A percentile compares a stretch with the other conserved stretches of the same genome.
phyloP scores from a whole-genome alignment of 1,140 invertebrate species.

The Zaprionus vittiger region DNA sequence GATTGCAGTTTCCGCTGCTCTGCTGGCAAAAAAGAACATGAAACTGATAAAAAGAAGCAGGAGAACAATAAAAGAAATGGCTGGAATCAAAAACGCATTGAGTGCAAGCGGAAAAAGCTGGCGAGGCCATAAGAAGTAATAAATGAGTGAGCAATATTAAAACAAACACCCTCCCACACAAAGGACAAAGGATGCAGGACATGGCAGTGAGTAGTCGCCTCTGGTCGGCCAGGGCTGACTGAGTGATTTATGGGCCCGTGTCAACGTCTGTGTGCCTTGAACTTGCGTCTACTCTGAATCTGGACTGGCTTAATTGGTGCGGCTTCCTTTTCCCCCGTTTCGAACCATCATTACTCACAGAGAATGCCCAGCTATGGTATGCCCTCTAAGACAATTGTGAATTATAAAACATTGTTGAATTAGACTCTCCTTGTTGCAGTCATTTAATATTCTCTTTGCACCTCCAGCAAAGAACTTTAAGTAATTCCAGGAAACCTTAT shows the following conservation, averaged over 20 bases:
- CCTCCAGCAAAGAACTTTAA: neutral
- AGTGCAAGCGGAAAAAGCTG: constrained; percentile 7
- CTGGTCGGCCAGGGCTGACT: constrained; percentile 35
- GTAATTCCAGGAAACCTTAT: neutral
- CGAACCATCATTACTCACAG: constrained; percentile 46
- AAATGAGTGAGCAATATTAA: constrained; percentile 39
- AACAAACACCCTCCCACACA: constrained; percentile 17
- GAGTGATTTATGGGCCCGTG: constrained; percentile 68
- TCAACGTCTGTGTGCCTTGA: constrained; percentile 62
- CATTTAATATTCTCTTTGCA: neutral
- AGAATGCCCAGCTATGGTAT: constrained; percentile 11
- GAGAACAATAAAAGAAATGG: constrained; percentile 49
- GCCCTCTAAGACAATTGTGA: constrained; percentile 29
- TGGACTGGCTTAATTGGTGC: constrained; percentile 67
- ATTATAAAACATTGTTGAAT: constrained; percentile 8
- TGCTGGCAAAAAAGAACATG: constrained; percentile 2
- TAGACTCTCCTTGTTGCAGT: neutral
- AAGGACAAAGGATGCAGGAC: constrained; percentile 23
- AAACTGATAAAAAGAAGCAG: constrained; percentile 47
- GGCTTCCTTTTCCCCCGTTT: constrained; percentile 30
- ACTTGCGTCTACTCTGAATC: constrained; percentile 60
- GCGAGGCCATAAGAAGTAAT: constrained; percentile 25
- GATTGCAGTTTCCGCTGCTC: constrained; percentile 54
- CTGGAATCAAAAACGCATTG: constrained; percentile 40
- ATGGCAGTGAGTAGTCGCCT: constrained; percentile 4